Base-by-base conservation (phyloP, 2,888 invertebrate species). In the Gastrophysa polygoni region DNA sequence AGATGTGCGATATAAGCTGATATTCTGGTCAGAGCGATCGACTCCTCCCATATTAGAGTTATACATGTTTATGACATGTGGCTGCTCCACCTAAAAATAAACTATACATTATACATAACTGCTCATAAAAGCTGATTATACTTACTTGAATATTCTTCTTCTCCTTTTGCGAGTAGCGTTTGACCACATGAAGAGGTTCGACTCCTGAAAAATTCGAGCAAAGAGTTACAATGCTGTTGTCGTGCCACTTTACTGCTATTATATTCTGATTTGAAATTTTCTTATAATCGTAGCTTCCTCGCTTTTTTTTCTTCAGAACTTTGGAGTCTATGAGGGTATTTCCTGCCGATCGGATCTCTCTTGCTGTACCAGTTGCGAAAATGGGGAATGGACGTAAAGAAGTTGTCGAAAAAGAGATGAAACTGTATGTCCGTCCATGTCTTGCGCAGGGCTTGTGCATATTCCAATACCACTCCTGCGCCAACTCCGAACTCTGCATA, bases 1-100 rank as follows among this genome's bases (percentile, higher is more conserved):
- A 49, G 49, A 24, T 49, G 49, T 49, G 49, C 72, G 47, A 56
- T 75, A 74, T 6, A 71, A 43, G 50, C 65, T 62, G 3, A 75
- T 67, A 47, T 73, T 75, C 58, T 75, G 70, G 59, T 75, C 73
- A 20, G 62, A 51, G 6, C 69, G 49, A 52, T 74, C 70, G 7
- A 71, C 72, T 11, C 71, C 71, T 10, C 68, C 73, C 74, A 75
- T 75, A 62, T 69, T 63, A 8, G 52, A n/a, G 59, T 72, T 72
- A 50, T 70, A 73, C 34, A 38, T 28, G 21, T 71, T 59, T 6
- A 72, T 60, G n/a, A 68, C 6, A 32, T 68, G 14, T 43, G 73
- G 72, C 59, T 71, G 72, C 28, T 32, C 29, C 49, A 49, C 28
- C 24, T 21, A 8, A 24, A 49, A 49, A 11, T 49, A 49, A 24